A percentile compares a stretch with the other conserved stretches of the same genome.
phyloP scores from a whole-genome alignment of 1,140 invertebrate genomes.

The Sitophilus oryzae region DNA sequence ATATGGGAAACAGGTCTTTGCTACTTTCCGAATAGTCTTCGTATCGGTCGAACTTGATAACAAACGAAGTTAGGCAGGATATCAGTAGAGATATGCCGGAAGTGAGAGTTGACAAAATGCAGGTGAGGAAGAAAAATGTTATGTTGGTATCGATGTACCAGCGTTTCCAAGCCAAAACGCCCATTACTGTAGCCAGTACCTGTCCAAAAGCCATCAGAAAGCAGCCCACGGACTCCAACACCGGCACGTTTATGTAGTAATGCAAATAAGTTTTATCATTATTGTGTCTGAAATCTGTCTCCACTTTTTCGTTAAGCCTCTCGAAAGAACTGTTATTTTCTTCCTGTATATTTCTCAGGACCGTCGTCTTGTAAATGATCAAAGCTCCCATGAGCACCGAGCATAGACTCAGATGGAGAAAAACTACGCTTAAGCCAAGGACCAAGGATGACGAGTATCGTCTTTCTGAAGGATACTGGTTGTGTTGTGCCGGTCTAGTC shows the following conservation, averaged over 20 bases:
- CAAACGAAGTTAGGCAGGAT: slow-evolving; percentile 13
- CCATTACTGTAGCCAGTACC: slow-evolving; percentile 49
- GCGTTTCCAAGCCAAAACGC: slow-evolving; percentile 53
- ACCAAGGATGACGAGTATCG: slow-evolving; percentile 61
- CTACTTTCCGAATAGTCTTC: slow-evolving; percentile 2
- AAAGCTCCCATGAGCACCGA: slow-evolving; percentile 42
- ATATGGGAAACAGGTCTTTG: slow-evolving; percentile 9
- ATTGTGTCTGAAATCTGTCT: slow-evolving; percentile 15
- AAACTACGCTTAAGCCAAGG: slow-evolving; percentile 55
- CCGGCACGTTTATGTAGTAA: slow-evolving; percentile 27
- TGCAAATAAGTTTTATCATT: slow-evolving; percentile 12
- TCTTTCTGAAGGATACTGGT: slow-evolving; percentile 49
- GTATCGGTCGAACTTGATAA: slow-evolving; percentile 15
- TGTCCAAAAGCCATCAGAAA: slow-evolving; percentile 41
- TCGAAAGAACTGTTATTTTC: neutral
- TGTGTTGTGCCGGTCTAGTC: slow-evolving; percentile 10
- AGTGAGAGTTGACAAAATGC: slow-evolving; percentile 46
- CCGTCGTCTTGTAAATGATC: slow-evolving; percentile 25
- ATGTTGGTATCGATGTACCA: slow-evolving; percentile 65
- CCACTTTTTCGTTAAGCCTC: slow-evolving; percentile 15
- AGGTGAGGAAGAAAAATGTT: slow-evolving; percentile 52
- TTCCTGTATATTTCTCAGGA: slow-evolving; percentile 6
- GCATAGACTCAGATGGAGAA: slow-evolving; percentile 52
- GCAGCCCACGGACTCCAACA: slow-evolving; percentile 22
- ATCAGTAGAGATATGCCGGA: slow-evolving; percentile 38